Evolutionary conservation across 1,140 invertebrate genomes (phyloP), one percentile per base, ranked within the genome.

Genomic region (Chironomus striatipennis): DNA sequence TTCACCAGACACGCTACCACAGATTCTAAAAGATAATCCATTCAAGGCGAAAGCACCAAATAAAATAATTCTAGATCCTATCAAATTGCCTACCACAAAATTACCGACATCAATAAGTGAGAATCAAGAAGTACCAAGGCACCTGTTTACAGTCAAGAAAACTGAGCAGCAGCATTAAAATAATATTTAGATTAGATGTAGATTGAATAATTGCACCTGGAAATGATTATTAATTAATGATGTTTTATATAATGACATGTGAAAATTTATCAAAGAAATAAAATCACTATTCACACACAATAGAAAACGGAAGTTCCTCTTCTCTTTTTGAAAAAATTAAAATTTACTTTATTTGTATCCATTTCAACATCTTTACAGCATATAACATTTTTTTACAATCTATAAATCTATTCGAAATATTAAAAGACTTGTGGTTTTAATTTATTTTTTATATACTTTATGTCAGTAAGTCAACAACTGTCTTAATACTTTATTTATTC

Each of bases 31-130:
- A 15, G 47, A 57, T 15, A 57, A 57, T 15, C 12, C 47, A 70
- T 70, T 70, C 18, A 70, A 70, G 18, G 65, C 17, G n/a, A 57
- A 18, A 21, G 65, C 65, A 70, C 65, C 65, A 18, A 70, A 70
- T 70, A 70, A 70, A 70, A 70, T 70, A 70, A 7, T 70, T 1
- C 20, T 70, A 70, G 65, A 70, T 70, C 65, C 65, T 1, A 70
- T 70, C 20, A 18, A 70, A 70, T 18, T 70, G 20, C 65, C 65
- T 67, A 67, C n/a, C 7, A 70, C 65, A 20, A 21, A 18, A 21
- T 70, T 70, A 5, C 65, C 17, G 2, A 12, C 43, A n/a, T 57
- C 47, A 57, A 34, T 34, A 5, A 34, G 24, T 34, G 24, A 57
- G 2, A 70, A 70, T 20, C 4, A 20, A 18, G 20, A 70, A 7